These are phyloP conservation scores for Ctenomys sociabilis DNA, from an alignment of 2,113 vertebrate species.

Conservation along the genomic window DNA sequence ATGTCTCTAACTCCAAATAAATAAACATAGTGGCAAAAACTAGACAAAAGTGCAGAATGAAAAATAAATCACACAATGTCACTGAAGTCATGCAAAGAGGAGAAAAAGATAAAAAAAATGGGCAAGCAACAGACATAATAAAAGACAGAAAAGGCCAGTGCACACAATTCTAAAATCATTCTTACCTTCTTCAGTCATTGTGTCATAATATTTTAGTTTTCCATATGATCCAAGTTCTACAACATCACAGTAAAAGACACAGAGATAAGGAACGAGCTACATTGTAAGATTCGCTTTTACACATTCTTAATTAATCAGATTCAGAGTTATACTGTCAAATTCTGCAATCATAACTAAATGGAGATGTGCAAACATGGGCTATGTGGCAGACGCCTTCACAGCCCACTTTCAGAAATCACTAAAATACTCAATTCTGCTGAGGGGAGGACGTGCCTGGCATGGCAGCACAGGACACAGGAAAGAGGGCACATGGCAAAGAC, in stretches of 20 bases:
- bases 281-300: conserved; percentile 87
- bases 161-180: conserved; percentile 91
- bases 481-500: conserved; percentile 26
- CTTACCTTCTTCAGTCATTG: conserved; percentile 99
- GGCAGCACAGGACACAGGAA: conserved; percentile 59
- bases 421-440: conserved; percentile 67
- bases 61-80: conserved; percentile 78
- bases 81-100: conserved; percentile 88
- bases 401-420: conserved; percentile 73
- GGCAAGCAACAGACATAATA: conserved; percentile 81
- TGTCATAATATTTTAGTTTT: conserved; percentile 99
- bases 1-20: conserved; percentile 76
- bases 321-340: conserved; percentile 81
- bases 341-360: conserved; percentile 77
- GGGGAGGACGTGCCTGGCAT: conserved; percentile 64
- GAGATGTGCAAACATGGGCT: conserved; percentile 78
- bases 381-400: conserved; percentile 69
- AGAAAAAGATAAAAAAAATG: conserved; percentile 76
- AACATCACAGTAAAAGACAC: conserved; percentile 98
- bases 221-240: conserved; percentile 99
- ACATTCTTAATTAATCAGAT: conserved; percentile 87
- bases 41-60: conserved; percentile 82
- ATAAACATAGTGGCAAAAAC: conserved; percentile 78
- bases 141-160: conserved; percentile 82
- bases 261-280: conserved; percentile 95